phyloP scores from a whole-genome alignment of 2,113 vertebrate species.

The Falcunculus frontatus region DNA sequence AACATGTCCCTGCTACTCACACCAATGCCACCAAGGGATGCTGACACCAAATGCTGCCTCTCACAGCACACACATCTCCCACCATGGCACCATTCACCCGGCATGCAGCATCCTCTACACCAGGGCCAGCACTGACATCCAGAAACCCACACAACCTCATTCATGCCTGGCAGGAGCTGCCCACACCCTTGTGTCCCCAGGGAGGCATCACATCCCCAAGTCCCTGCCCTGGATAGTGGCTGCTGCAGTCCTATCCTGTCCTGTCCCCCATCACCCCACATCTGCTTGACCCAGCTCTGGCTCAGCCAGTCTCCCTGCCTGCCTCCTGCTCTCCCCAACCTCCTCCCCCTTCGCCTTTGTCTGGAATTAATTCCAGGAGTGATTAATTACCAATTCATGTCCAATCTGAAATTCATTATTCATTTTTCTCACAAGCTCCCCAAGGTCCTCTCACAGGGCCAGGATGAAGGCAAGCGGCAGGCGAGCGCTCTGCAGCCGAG shows the following conservation, averaged over 20 bases:
- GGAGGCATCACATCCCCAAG: background rate
- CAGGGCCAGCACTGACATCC: background rate
- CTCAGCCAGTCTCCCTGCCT: background rate
- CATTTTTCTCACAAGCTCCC: conserved; percentile 62
- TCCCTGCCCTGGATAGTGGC: background rate
- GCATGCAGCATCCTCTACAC: background rate
- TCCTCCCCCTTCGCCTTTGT: conserved; percentile 10
- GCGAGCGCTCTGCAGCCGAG: background rate
- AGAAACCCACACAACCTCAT: background rate
- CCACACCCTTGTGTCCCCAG: background rate
- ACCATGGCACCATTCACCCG: rapidly evolving
- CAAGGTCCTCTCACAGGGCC: conserved; percentile 13
- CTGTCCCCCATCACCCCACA: background rate
- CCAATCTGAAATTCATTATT: conserved; percentile 70
- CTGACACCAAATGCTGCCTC: background rate
- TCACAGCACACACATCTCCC: background rate
- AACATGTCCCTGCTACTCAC: rapidly evolving
- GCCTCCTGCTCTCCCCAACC: background rate
- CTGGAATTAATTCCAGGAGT: conserved; percentile 66
- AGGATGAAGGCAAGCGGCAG: conserved; percentile 28
- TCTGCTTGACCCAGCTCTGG: background rate
- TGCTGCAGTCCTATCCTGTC: background rate
- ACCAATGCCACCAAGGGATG: rapidly evolving
- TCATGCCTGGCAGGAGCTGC: background rate
- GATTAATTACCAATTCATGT: conserved; percentile 70